Conservation (phyloP, 2,797 vertebrate genomes). For the Myiotriccus ornatus region DNA sequence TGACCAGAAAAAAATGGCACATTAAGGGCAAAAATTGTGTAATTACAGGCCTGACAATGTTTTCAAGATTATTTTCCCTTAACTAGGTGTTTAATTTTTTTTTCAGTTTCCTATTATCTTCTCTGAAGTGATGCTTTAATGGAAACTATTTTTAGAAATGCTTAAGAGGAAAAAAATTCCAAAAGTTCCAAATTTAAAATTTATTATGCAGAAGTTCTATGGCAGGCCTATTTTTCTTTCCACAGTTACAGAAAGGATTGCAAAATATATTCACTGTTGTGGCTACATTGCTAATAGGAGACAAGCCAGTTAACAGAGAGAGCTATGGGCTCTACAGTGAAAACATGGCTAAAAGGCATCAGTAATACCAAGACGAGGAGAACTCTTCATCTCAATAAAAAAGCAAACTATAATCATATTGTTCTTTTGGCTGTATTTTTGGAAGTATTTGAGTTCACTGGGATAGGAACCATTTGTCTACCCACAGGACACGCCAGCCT, state of each 20-base stretch:
- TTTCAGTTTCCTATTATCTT: neutral
- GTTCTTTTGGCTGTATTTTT: neutral
- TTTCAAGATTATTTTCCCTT: conserved; percentile 4
- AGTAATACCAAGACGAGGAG: neutral
- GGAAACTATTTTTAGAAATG: neutral
- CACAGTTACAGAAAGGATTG: neutral
- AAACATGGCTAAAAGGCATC: neutral
- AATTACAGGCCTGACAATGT: neutral
- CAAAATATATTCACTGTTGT: neutral
- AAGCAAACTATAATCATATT: neutral
- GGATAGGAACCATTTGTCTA: neutral
- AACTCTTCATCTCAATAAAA: neutral
- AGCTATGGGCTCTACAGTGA: neutral
- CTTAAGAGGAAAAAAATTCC: neutral
- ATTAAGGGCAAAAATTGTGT: neutral
- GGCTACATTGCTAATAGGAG: neutral
- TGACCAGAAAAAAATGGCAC: neutral
- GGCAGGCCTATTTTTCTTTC: neutral
- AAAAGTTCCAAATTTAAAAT: neutral
- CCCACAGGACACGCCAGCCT: neutral
- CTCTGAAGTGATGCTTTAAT: neutral
- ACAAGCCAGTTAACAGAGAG: neutral
- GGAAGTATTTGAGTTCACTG: neutral
- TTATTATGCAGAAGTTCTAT: neutral
- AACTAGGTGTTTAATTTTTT: neutral